A percentile compares a stretch with the other conserved stretches of the same genome.
Conservation (phyloP, 2,888 invertebrate genomes). For the Tetheella fluctuosa region DNA sequence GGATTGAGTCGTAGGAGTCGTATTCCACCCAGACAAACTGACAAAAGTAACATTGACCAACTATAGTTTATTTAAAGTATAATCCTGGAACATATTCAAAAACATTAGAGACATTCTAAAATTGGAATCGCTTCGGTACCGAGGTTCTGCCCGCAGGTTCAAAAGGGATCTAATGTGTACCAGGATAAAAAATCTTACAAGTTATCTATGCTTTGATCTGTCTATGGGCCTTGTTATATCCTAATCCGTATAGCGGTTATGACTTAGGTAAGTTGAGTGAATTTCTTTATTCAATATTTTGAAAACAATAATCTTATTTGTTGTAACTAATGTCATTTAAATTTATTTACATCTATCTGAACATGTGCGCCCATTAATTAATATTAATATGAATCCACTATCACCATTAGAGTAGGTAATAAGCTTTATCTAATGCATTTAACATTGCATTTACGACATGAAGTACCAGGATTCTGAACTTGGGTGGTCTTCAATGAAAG, state of each 20-base stretch:
- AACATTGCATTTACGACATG: background rate
- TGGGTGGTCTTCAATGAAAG: background rate
- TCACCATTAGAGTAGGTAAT: background rate
- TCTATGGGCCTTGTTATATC: background rate
- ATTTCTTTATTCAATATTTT: background rate
- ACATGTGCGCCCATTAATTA: conserved; percentile 1
- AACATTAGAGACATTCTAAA: too few relatives aligned
- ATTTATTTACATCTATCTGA: background rate
- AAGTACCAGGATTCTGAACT: background rate
- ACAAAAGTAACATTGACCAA: too few relatives aligned
- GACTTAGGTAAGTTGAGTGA: too few relatives aligned
- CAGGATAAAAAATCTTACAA: too few relatives aligned
- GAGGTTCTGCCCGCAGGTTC: too few relatives aligned
- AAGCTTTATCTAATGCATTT: background rate
- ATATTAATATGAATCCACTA: background rate
- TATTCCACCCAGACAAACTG: background rate
- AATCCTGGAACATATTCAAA: too few relatives aligned
- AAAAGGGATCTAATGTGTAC: too few relatives aligned
- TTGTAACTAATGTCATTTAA: background rate
- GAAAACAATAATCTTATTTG: background rate
- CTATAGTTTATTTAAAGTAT: too few relatives aligned
- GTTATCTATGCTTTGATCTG: too few relatives aligned
- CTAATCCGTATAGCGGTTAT: background rate
- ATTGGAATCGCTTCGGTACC: too few relatives aligned
- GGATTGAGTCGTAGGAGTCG: background rate